A percentile compares a stretch with the other conserved stretches of the same genome.
phyloP scores from a whole-genome alignment of 2,888 invertebrate genomes.

The Stenotaenia linearis region DNA sequence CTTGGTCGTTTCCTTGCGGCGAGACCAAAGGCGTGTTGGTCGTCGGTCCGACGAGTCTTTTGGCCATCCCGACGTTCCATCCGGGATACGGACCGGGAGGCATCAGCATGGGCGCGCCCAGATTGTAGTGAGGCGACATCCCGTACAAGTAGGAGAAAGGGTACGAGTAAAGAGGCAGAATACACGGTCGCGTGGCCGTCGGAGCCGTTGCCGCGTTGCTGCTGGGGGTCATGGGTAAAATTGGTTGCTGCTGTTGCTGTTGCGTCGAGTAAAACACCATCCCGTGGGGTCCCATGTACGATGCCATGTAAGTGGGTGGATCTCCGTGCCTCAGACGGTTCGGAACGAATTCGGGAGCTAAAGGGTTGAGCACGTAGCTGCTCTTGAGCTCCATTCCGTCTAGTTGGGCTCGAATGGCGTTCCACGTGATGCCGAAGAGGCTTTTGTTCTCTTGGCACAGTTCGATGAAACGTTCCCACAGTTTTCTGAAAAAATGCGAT shows the following conservation, averaged over 20 bases:
- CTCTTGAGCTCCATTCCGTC: slow-evolving; percentile 69
- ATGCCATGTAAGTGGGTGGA: neutral
- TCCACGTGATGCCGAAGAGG: slow-evolving; percentile 66
- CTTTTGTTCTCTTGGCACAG: slow-evolving; percentile 65
- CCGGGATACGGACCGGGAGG: neutral
- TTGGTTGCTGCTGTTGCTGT: neutral
- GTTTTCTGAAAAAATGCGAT: too few relatives aligned
- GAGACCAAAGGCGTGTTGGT: too few relatives aligned
- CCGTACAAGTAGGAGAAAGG: slow-evolving; percentile 6
- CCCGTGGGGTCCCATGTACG: neutral
- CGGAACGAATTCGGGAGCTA: slow-evolving; percentile 74
- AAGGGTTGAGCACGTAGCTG: slow-evolving; percentile 70
- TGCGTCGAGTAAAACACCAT: neutral
- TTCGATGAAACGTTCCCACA: slow-evolving; percentile 73
- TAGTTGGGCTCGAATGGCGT: slow-evolving; percentile 60
- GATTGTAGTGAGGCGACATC: neutral
- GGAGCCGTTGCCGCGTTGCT: neutral
- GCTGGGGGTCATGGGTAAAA: too few relatives aligned
- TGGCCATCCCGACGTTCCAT: too few relatives aligned
- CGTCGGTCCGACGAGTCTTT: too few relatives aligned
- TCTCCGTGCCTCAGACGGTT: slow-evolving; percentile 42
- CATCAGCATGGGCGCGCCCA: slow-evolving; percentile 10
- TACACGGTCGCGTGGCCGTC: neutral
- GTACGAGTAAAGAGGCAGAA: neutral
- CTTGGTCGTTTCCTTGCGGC: too few relatives aligned